Percentiles rank a stretch among this genome's conserved stretches.
phyloP scores from a whole-genome alignment of 2,888 invertebrate species.

The Rotaria macrura region DNA sequence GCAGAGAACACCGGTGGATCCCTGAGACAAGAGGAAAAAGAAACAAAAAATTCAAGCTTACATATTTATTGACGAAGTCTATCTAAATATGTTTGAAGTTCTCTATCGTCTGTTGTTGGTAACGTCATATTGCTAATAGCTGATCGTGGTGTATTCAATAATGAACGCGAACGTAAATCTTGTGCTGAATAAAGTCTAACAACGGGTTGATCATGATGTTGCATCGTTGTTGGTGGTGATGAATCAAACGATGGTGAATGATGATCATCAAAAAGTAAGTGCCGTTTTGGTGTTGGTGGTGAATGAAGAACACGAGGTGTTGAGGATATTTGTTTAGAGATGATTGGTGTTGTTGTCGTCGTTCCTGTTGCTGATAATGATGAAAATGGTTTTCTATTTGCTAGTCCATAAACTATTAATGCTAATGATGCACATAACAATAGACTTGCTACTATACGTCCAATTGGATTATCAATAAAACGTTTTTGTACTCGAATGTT shows the following conservation, averaged over 20 bases:
- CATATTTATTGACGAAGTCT: not conserved
- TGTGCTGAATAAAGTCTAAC: conserved; percentile 3
- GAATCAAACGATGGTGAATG: not conserved
- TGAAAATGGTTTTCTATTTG: not conserved
- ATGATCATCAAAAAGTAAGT: not conserved
- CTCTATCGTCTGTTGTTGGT: not conserved
- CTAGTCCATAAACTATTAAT: not conserved
- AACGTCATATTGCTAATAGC: not conserved
- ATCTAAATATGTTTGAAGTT: not conserved
- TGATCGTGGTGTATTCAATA: not conserved
- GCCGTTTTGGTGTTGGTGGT: conserved; percentile 1
- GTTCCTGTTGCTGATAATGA: not conserved
- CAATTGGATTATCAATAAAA: conserved; percentile 5
- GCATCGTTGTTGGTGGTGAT: not conserved
- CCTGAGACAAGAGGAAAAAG: not conserved
- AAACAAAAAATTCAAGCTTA: not conserved
- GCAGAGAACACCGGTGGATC: conserved; percentile 20
- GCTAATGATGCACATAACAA: not conserved
- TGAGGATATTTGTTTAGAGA: not conserved
- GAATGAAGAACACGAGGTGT: not conserved
- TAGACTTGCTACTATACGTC: conserved; percentile 17
- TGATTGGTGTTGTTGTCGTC: not conserved
- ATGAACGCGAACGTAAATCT: not conserved
- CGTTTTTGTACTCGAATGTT: not conserved
- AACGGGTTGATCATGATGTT: not conserved